A percentile compares a stretch with the other conserved stretches of the same genome.
phyloP scores from a whole-genome alignment of 2,888 invertebrate genomes.

The Cyclophora punctaria region DNA sequence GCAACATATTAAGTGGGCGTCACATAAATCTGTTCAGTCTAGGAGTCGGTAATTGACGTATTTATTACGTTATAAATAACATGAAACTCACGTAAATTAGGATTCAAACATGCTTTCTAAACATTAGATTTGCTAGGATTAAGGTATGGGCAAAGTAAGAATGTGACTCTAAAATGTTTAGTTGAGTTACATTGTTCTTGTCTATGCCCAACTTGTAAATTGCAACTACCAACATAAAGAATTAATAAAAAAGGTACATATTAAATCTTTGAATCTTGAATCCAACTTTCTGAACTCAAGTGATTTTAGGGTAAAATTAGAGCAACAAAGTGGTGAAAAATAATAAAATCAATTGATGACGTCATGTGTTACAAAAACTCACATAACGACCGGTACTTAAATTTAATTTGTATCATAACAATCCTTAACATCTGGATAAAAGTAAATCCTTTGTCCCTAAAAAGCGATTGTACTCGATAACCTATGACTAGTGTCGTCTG shows the following conservation, averaged over 20 bases:
- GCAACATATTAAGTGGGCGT: constrained; percentile 8
- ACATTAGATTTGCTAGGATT: no score
- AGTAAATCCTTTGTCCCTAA: constrained; percentile 39
- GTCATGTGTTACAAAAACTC: constrained; percentile 19
- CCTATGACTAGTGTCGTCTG: constrained; percentile 51
- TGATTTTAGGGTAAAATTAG: no score
- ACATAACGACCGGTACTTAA: constrained; percentile 29
- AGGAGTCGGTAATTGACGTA: constrained; percentile 50
- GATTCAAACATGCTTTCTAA: constrained; percentile 22
- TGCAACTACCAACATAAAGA: no score
- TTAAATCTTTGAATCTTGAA: no score
- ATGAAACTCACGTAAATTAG: constrained; percentile 43
- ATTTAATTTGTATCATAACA: constrained; percentile 52
- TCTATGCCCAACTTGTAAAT: no score
- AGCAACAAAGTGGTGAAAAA: no score
- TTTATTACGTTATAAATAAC: constrained; percentile 55
- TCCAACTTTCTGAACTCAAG: no score
- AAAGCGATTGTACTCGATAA: constrained; percentile 60
- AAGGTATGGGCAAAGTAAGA: no score
- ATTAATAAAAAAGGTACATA: no score
- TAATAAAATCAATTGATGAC: no score
- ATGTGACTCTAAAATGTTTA: no score
- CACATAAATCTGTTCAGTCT: constrained; percentile 40
- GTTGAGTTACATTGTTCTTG: no score
- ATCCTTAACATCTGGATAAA: constrained; percentile 36